Conservation (phyloP, 2,113 vertebrate genomes). For the Plecotus auritus region DNA sequence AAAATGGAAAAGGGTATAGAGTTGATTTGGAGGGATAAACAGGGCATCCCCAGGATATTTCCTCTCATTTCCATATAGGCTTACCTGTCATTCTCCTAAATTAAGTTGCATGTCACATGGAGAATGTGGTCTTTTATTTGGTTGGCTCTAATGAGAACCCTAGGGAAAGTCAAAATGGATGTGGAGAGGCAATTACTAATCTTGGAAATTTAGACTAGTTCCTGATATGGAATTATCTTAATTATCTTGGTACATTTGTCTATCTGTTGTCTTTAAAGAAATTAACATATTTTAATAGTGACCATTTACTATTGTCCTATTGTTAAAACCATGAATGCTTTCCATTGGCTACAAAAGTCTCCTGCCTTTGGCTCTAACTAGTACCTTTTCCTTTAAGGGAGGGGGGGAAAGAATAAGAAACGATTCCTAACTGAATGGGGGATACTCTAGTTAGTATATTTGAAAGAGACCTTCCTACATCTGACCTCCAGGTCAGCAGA, state of each 20-base stretch:
- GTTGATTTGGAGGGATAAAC: neutral
- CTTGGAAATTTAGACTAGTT: neutral
- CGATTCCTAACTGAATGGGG: neutral
- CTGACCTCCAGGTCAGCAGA: neutral
- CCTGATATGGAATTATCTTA: neutral
- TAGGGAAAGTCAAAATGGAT: neutral
- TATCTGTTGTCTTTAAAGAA: neutral
- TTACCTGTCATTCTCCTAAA: neutral
- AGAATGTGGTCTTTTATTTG: neutral
- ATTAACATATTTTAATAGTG: neutral
- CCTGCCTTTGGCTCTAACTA: neutral
- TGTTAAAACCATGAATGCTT: neutral
- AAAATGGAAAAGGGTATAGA: neutral
- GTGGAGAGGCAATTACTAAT: neutral
- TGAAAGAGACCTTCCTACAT: neutral
- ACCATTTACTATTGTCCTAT: neutral
- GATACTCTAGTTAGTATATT: neutral
- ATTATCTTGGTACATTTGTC: neutral
- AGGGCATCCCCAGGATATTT: neutral
- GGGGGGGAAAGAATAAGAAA: neutral
- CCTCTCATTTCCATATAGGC: neutral
- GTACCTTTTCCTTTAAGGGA: neutral
- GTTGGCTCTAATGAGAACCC: neutral
- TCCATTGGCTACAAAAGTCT: neutral
- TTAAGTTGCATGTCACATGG: neutral